Evolutionary conservation across 2,888 invertebrate species (phyloP).

Genomic region (Eupithecia abbreviata): DNA sequence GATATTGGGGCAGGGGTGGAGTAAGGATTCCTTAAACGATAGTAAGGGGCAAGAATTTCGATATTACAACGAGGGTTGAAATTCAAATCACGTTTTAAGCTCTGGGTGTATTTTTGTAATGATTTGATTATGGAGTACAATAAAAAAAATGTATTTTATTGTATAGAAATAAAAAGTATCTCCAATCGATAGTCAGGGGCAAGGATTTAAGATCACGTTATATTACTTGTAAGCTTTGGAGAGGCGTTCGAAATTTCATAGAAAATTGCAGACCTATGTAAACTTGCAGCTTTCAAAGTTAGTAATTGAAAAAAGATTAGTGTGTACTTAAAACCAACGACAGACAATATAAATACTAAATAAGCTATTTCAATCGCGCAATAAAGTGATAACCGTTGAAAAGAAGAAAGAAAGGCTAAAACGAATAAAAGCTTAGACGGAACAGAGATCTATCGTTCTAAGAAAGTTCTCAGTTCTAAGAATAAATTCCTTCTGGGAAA

Average conservation of each 20-base stretch:
- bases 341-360: neutral
- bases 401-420: neutral
- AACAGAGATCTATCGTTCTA: neutral
- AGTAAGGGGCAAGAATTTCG: neutral
- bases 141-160: too few species aligned
- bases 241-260: neutral
- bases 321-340: neutral
- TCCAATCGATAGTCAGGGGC: neutral
- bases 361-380: neutral
- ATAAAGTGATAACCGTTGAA: neutral
- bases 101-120: neutral
- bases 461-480: neutral
- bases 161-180: neutral
- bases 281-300: neutral
- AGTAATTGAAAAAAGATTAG: neutral
- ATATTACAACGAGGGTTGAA: too few species aligned
- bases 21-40: neutral
- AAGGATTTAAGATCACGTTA: neutral
- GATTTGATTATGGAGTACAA: too few species aligned
- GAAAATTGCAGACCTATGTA: neutral
- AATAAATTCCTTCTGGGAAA: too few species aligned
- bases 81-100: neutral
- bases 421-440: neutral
- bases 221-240: neutral
- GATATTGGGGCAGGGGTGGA: conserved; percentile 30